Evolutionary conservation across 2,797 vertebrate genomes (phyloP).

Genomic region (Argentina silus): DNA sequence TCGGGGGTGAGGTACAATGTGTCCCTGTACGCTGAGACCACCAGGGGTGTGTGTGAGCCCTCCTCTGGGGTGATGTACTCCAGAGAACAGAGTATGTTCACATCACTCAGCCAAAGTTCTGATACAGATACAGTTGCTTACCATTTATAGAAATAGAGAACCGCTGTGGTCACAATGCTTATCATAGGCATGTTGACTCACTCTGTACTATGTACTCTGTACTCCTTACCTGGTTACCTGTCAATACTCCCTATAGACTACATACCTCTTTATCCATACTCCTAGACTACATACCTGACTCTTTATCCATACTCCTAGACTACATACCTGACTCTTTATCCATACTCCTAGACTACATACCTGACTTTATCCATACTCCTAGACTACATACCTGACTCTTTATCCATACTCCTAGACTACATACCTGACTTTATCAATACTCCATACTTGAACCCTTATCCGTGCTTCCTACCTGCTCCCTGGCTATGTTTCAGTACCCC

Average conservation of each 20-base stretch:
- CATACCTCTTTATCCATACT: neutral
- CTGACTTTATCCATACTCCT: too few relatives aligned
- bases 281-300: neutral
- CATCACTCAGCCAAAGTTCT: too few relatives aligned
- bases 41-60: conserved; percentile 67
- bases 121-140: too few relatives aligned
- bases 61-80: conserved; percentile 65
- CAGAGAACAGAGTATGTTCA: conserved; percentile 73
- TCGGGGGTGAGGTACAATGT: conserved; percentile 66
- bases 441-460: neutral
- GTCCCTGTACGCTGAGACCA: conserved; percentile 77
- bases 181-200: too few relatives aligned
- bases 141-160: too few relatives aligned
- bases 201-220: too few relatives aligned
- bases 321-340: neutral
- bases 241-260: too few relatives aligned
- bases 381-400: neutral
- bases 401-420: too few relatives aligned
- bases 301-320: neutral
- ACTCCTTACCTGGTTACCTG: too few relatives aligned
- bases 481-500: conserved; percentile 63
- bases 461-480: neutral
- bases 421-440: neutral
- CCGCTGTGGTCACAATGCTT: too few relatives aligned
- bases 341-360: too few relatives aligned